These are phyloP conservation scores for Pandion haliaetus DNA, from an alignment of 2,113 vertebrate species.

Conservation along the genomic window DNA sequence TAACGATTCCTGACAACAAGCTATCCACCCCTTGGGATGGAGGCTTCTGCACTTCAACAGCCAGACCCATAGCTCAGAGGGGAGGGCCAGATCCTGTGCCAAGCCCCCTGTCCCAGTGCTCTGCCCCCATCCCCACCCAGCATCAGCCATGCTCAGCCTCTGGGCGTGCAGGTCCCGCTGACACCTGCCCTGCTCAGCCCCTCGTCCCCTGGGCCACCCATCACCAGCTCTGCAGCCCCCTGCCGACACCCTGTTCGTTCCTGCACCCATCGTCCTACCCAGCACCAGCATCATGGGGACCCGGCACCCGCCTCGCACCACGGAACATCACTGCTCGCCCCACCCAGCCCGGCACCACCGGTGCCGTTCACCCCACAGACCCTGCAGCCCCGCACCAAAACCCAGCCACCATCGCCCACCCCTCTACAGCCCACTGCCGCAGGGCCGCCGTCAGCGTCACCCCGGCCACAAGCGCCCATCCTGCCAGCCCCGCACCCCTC, in stretches of 20 bases:
- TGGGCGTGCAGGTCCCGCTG: background rate
- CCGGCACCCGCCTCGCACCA: rapidly evolving
- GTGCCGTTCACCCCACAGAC: background rate
- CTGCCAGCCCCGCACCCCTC: rapidly evolving
- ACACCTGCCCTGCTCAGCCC: background rate
- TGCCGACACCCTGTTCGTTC: rapidly evolving
- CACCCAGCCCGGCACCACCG: rapidly evolving
- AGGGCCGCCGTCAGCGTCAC: rapidly evolving
- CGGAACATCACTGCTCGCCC: background rate
- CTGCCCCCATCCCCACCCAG: background rate
- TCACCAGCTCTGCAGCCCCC: background rate
- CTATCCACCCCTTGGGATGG: no score
- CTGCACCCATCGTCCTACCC: background rate
- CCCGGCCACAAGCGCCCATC: rapidly evolving
- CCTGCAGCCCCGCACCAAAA: no score
- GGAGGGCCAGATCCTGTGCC: background rate
- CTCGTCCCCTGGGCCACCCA: rapidly evolving
- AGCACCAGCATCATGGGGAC: rapidly evolving
- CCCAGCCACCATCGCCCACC: background rate
- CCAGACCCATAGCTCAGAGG: background rate
- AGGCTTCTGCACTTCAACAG: background rate
- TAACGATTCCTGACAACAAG: no score
- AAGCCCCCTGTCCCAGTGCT: background rate
- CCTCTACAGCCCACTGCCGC: background rate
- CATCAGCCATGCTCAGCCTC: background rate